phyloP scores from a whole-genome alignment of 2,888 invertebrate species.

The Pardosa pseudoannulata region DNA sequence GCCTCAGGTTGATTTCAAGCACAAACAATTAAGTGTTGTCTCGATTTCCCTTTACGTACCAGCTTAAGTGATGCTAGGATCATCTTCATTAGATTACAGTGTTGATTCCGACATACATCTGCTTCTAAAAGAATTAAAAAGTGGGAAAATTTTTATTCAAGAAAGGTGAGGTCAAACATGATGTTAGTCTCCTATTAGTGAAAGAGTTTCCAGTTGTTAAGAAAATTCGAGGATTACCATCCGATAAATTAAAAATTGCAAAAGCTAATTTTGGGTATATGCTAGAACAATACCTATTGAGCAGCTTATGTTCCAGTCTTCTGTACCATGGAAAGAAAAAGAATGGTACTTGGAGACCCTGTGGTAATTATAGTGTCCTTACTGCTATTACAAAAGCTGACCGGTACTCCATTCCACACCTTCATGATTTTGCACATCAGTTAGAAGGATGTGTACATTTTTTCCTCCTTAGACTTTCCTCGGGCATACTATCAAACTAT shows the following conservation, averaged over 20 bases:
- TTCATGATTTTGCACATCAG: background rate
- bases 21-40: background rate
- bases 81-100: background rate
- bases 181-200: background rate
- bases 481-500: constrained; percentile 2
- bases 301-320: background rate
- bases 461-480: background rate
- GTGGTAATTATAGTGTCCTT: background rate
- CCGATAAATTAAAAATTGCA: background rate
- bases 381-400: background rate
- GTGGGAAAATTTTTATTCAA: background rate
- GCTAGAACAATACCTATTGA: background rate
- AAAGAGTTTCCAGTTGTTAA: background rate
- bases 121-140: background rate
- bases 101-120: background rate
- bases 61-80: background rate
- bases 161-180: background rate
- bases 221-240: background rate
- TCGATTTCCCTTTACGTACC: background rate
- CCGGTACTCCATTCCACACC: background rate
- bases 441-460: background rate
- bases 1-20: background rate
- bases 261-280: background rate
- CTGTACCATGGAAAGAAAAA: background rate
- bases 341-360: background rate